phyloP scores from a whole-genome alignment of 2,113 vertebrate genomes.

The Nothobranchius kuhntae region DNA sequence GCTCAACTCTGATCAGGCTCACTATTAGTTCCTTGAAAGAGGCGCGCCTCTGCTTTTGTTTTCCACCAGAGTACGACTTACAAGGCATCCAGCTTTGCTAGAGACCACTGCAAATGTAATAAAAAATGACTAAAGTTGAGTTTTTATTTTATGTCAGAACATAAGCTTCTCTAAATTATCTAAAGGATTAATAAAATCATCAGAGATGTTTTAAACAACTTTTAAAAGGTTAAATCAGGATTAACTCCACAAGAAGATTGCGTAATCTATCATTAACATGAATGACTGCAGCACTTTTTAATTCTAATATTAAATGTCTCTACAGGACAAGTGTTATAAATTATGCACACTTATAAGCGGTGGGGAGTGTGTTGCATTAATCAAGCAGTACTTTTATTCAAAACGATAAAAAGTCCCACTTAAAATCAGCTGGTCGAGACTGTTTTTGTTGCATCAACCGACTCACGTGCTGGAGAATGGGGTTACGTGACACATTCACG shows the following conservation, averaged over 20 bases:
- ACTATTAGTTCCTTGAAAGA: no score
- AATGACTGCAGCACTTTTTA: slow-evolving; percentile 20
- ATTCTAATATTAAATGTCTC: slow-evolving; percentile 23
- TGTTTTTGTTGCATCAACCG: no score
- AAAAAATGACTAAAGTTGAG: no score
- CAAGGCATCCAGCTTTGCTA: no score
- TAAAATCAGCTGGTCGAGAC: not conserved
- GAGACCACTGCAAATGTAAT: no score
- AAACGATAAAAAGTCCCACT: not conserved
- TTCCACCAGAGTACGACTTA: no score
- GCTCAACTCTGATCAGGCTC: no score
- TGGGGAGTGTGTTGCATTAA: not conserved
- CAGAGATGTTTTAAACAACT: not conserved
- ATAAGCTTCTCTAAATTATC: not conserved
- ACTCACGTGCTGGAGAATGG: slow-evolving; percentile 13
- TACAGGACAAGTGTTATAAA: slow-evolving; percentile 25
- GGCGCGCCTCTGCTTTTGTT: no score
- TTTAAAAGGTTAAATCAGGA: slow-evolving; percentile 1
- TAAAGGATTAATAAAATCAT: not conserved
- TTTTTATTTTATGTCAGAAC: no score
- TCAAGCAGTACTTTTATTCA: not conserved
- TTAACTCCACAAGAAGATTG: slow-evolving; percentile 10
- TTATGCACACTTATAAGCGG: slow-evolving; percentile 20
- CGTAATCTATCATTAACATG: slow-evolving; percentile 34
- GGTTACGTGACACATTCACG: slow-evolving; percentile 9